Percentiles rank a stretch among this genome's conserved stretches.
These are phyloP conservation scores for Endomychus coccineus DNA, from an alignment of 2,888 invertebrate genomes.

Conservation along the genomic window DNA sequence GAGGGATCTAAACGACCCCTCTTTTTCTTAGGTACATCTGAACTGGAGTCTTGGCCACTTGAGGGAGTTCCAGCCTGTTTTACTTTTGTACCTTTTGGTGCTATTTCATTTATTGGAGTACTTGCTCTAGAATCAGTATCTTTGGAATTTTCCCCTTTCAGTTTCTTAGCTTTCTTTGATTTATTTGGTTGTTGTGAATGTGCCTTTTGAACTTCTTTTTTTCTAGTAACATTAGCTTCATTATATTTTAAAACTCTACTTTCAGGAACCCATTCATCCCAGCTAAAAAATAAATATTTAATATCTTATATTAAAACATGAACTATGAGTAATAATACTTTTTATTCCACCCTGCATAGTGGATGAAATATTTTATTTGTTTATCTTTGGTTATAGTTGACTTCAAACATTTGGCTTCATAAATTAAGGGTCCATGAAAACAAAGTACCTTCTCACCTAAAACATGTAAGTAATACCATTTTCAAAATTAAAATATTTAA, in stretches of 20 bases:
- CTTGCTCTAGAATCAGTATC: slow-evolving; percentile 56
- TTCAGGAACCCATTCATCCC: slow-evolving; percentile 91
- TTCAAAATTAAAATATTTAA: background rate
- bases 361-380: slow-evolving; percentile 84
- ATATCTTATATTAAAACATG: slow-evolving; percentile 9
- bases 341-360: slow-evolving; percentile 98
- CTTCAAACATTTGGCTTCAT: slow-evolving; percentile 94
- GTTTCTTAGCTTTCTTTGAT: slow-evolving; percentile 50
- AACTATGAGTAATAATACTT: too few species aligned
- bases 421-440: slow-evolving; percentile 92
- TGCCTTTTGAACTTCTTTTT: slow-evolving; percentile 77
- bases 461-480: slow-evolving; percentile 28
- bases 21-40: slow-evolving; percentile 51
- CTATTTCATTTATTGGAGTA: slow-evolving; percentile 54
- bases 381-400: slow-evolving; percentile 76
- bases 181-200: slow-evolving; percentile 64
- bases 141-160: slow-evolving; percentile 37
- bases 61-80: slow-evolving; percentile 33
- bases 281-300: slow-evolving; percentile 48
- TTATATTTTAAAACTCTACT: slow-evolving; percentile 84
- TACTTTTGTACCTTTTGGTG: slow-evolving; percentile 18
- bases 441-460: slow-evolving; percentile 85
- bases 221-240: slow-evolving; percentile 79
- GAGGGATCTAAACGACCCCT: slow-evolving; percentile 60
- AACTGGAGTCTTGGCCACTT: slow-evolving; percentile 45